A percentile compares a stretch with the other conserved stretches of the same genome.
These are phyloP conservation scores for Tetragonula carbonaria DNA, from an alignment of 2,888 invertebrate species.

Conservation along the genomic window DNA sequence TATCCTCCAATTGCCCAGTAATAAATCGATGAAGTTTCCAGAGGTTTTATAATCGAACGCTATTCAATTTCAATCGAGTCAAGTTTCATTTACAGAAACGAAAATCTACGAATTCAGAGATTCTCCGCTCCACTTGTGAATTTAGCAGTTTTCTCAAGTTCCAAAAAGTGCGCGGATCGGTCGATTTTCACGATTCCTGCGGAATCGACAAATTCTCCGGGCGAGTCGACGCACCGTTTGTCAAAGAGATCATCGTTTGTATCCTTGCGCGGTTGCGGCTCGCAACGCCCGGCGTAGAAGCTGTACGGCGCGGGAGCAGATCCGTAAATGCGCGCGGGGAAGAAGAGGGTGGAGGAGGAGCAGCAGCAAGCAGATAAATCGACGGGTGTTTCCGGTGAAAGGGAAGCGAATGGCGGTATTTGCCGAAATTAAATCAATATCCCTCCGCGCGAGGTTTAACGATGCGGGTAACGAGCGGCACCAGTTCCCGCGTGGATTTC, in stretches of 20 bases:
- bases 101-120: not conserved
- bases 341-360: not conserved
- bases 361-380: conserved; percentile 20
- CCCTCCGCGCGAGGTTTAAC: conserved; percentile 32
- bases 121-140: too few relatives aligned
- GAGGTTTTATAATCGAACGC: too few relatives aligned
- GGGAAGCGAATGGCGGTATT: conserved; percentile 23
- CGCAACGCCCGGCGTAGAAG: not conserved
- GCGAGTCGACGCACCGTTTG: not conserved
- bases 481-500: conserved; percentile 42
- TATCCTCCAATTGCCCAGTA: not conserved
- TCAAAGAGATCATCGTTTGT: conserved; percentile 3
- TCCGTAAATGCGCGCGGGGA: not conserved
- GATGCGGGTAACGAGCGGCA: conserved; percentile 51
- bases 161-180: too few relatives aligned
- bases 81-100: not conserved
- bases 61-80: too few relatives aligned
- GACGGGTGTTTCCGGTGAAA: not conserved
- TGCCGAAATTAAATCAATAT: conserved; percentile 53
- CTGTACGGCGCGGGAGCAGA: not conserved
- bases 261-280: conserved; percentile 7
- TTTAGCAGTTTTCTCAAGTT: too few relatives aligned
- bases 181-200: too few relatives aligned
- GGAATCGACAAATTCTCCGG: not conserved
- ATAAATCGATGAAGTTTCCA: too few relatives aligned